These are phyloP conservation scores for Paracanthobrama guichenoti DNA, from an alignment of 2,113 vertebrate species.

Conservation along the genomic window DNA sequence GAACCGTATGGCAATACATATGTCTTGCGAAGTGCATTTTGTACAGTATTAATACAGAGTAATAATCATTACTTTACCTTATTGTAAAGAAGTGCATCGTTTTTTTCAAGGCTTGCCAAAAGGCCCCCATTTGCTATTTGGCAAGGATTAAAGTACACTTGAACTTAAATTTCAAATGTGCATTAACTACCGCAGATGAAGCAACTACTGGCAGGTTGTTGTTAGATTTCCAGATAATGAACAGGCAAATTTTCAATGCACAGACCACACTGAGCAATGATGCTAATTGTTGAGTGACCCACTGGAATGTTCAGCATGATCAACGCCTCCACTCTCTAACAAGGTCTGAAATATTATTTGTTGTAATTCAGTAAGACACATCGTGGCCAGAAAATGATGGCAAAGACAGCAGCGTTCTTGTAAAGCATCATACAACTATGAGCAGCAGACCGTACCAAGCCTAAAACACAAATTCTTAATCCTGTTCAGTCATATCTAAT, in stretches of 20 bases:
- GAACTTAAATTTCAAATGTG: neutral
- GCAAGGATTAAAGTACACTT: neutral
- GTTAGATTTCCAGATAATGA: slow-evolving; percentile 13
- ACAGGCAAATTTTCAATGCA: neutral
- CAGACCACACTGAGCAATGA: neutral
- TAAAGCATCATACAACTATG: slow-evolving; percentile 48
- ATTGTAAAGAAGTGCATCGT: neutral
- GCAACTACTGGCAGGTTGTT: neutral
- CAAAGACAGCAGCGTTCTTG: slow-evolving; percentile 43
- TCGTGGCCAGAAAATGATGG: slow-evolving; percentile 42
- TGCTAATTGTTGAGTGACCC: neutral
- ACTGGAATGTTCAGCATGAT: neutral
- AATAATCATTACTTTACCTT: neutral
- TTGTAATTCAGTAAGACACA: slow-evolving; percentile 46
- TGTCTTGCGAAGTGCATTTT: slow-evolving; percentile 13
- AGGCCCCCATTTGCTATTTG: neutral
- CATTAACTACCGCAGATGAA: neutral
- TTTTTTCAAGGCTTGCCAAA: too few relatives aligned
- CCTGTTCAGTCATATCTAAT: slow-evolving; percentile 50
- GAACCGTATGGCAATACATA: slow-evolving; percentile 18
- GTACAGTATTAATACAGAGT: slow-evolving; percentile 7
- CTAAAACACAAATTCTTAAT: slow-evolving; percentile 45
- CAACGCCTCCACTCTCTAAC: slow-evolving; percentile 54
- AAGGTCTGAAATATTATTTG: slow-evolving; percentile 59
- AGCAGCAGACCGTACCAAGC: slow-evolving; percentile 17